Conservation (phyloP, 1,140 invertebrate genomes). For the Drosophila pruinosa region DNA sequence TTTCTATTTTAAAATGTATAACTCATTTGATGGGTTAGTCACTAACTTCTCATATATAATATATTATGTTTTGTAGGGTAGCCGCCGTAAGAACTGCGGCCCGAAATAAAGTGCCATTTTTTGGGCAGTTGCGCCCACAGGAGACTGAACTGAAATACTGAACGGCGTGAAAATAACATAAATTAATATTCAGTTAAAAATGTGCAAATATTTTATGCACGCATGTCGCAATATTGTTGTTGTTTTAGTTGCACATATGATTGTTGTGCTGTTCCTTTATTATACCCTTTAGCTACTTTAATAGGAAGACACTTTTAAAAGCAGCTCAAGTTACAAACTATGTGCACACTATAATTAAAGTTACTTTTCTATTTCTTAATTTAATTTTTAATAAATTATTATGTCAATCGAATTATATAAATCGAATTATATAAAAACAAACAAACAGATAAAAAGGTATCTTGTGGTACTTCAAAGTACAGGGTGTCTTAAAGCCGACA, state of each 20-base stretch:
- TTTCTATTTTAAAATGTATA: too few species aligned
- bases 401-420: too few species aligned
- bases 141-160: slow-evolving; percentile 12
- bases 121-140: slow-evolving; percentile 18
- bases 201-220: slow-evolving; percentile 66
- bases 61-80: not conserved
- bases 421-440: too few species aligned
- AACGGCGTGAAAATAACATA: slow-evolving; percentile 57
- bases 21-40: too few species aligned
- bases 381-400: too few species aligned
- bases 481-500: not conserved
- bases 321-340: too few species aligned
- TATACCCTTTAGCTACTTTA: not conserved
- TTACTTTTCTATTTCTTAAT: too few species aligned
- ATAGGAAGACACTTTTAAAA: not conserved
- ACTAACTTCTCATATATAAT: too few species aligned
- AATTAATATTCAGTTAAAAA: slow-evolving; percentile 78
- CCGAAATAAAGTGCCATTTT: slow-evolving; percentile 5
- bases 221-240: slow-evolving; percentile 33
- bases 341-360: too few species aligned
- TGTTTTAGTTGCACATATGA: not conserved
- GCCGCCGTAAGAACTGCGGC: not conserved
- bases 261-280: slow-evolving; percentile 15
- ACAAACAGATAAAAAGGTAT: too few species aligned
- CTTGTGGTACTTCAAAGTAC: too few species aligned